phyloP scores from a whole-genome alignment of 92 coral and sea anemone species.

The Phenganax marumi region DNA sequence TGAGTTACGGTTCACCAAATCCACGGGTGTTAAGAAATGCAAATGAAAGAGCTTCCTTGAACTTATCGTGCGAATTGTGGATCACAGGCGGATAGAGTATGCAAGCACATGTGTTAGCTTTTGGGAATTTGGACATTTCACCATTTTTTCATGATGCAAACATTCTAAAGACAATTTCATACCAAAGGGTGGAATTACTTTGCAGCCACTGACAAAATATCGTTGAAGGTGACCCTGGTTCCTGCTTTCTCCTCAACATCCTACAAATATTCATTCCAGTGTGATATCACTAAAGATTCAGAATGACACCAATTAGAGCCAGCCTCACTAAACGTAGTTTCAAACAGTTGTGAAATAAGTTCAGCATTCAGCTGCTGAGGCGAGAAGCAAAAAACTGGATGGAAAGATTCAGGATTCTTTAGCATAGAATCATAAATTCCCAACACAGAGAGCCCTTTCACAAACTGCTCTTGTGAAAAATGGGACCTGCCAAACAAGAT shows the following conservation, averaged over 20 bases:
- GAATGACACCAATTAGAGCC: background rate
- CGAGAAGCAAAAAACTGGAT: background rate
- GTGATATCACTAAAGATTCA: slow-evolving; percentile 1
- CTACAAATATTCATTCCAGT: slow-evolving; percentile 9
- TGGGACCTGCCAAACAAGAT: slow-evolving; percentile 14
- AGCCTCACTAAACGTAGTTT: slow-evolving; percentile 8
- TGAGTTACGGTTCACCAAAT: slow-evolving; percentile 1
- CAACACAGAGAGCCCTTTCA: slow-evolving; percentile 1
- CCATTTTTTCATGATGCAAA: slow-evolving; percentile 11
- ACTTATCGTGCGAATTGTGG: slow-evolving; percentile 1
- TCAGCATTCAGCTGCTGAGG: slow-evolving; percentile 19
- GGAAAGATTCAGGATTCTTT: slow-evolving; percentile 10
- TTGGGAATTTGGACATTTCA: background rate
- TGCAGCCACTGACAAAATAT: slow-evolving; percentile 12
- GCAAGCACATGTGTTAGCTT: slow-evolving; percentile 17
- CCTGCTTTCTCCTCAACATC: slow-evolving; percentile 9
- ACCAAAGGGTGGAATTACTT: slow-evolving; percentile 3
- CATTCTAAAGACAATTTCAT: slow-evolving; percentile 4
- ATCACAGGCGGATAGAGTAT: background rate
- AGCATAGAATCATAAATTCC: slow-evolving; percentile 8
- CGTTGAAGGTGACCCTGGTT: background rate
- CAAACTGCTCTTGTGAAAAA: slow-evolving; percentile 19
- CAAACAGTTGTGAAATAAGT: background rate
- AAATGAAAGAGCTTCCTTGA: slow-evolving; percentile 7
- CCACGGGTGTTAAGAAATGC: slow-evolving; percentile 16